A percentile compares a stretch with the other conserved stretches of the same genome.
Conservation (phyloP, 2,113 vertebrate genomes). For the Scolopax mira region DNA sequence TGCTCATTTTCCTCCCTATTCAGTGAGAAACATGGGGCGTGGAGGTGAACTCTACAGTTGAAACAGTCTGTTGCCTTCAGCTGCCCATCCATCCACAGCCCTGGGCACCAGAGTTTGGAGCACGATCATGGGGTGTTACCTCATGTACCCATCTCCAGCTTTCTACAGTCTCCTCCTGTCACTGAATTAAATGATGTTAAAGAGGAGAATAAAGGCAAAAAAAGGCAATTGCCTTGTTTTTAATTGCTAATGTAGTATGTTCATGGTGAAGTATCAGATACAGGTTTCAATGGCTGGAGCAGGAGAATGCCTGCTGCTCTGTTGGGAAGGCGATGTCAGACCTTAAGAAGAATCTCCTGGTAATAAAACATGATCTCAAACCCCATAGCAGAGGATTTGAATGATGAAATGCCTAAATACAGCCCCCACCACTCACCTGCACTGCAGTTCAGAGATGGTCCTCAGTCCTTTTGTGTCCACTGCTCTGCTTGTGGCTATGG, state of each 20-base stretch:
- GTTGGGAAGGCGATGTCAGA: background rate
- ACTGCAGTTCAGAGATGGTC: background rate
- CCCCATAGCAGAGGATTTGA: background rate
- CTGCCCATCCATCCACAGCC: background rate
- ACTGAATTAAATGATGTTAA: background rate
- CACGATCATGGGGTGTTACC: background rate
- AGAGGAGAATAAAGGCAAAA: background rate
- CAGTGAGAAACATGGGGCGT: rapidly evolving
- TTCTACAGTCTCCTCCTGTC: too few relatives aligned
- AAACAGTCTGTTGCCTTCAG: background rate
- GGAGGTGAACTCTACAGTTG: background rate
- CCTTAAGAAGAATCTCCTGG: background rate
- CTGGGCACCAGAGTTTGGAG: background rate
- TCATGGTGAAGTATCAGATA: background rate
- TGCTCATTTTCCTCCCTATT: background rate
- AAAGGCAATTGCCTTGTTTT: background rate
- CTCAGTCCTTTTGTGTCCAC: background rate
- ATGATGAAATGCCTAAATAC: background rate
- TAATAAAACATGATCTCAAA: background rate
- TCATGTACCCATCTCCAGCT: background rate
- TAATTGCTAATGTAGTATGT: too few relatives aligned
- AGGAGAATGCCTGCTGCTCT: background rate
- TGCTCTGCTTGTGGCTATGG: background rate
- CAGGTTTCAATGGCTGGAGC: background rate
- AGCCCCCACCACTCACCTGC: background rate